Evolutionary conservation across 2,113 vertebrate species (phyloP), one percentile per base, ranked within the genome.

Genomic region (Glaucidium brasilianum): DNA sequence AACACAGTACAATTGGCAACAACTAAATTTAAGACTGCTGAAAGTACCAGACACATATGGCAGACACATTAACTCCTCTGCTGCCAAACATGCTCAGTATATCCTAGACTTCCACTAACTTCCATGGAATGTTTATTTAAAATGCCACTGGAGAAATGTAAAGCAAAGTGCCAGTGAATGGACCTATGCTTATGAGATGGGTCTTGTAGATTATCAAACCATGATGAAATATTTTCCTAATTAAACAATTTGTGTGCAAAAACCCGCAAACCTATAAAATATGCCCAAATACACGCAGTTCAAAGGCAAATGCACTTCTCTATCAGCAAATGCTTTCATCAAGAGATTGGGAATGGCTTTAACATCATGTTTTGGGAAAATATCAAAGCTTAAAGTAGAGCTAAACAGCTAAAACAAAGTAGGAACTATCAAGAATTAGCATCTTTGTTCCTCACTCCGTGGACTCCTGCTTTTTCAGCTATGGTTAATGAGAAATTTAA

Each of bases 31-130:
- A 96, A 73, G 49, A 69, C 79, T 79, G 85, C 68, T 95, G 91
- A 90, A 95, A 94, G 96, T 45, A 90, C 68, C 81, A 87, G 68
- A 92, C 67, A 89, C 91, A 93, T 92, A 88, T 95, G 97, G 94
- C 88, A 89, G 80, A 89, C 86, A 83, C 41, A 79, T 75, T 95
- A 96, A 88, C 79, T 90, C 75, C 59, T 84, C 72, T 74, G 77
- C 67, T 94, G 95, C 90, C 93, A 96, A 91, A 85, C 39, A 43
- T 23, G 67, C 68, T 89, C 55, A 50, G 60, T 43, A 30, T 27
- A 79, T 58, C 72, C 60, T 43, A 5, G 0, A n/a, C 67, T 85
- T 78, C 43, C 67, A 72, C 47, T 32, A 45, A 62, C 66, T 91
- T 81, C 56, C 60, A 83, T 1, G 19, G 45, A 39, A 43, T 1